phyloP scores from a whole-genome alignment of 1,140 invertebrate species.

The Eueides isabella region DNA sequence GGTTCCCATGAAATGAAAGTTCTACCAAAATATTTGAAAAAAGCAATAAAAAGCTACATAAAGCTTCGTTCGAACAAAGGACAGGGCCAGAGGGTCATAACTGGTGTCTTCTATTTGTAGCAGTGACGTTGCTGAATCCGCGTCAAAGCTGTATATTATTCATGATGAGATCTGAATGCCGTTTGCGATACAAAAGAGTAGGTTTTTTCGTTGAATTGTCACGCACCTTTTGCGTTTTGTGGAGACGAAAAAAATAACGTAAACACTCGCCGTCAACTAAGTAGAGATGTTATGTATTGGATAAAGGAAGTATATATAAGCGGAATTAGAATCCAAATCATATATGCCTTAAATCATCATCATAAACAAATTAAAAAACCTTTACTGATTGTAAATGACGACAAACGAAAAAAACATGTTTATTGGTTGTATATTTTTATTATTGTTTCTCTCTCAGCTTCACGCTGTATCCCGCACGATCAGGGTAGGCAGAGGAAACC shows the following conservation, averaged over 20 bases:
- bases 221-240: neutral
- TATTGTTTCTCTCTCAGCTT: too few relatives aligned
- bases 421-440: too few relatives aligned
- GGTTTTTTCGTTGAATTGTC: neutral
- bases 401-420: too few relatives aligned
- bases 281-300: too few relatives aligned
- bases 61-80: constrained; percentile 60
- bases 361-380: too few relatives aligned
- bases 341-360: too few relatives aligned
- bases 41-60: constrained; percentile 49
- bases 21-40: constrained; percentile 36
- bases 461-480: too few relatives aligned
- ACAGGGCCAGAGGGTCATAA: constrained; percentile 64
- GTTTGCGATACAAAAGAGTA: neutral
- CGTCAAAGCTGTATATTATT: constrained; percentile 50
- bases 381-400: too few relatives aligned
- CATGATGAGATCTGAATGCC: constrained; percentile 27
- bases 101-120: constrained; percentile 63
- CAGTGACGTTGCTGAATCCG: constrained; percentile 58
- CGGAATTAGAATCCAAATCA: too few relatives aligned
- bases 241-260: neutral
- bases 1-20: constrained; percentile 33
- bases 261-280: too few relatives aligned
- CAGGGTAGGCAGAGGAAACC: too few relatives aligned
- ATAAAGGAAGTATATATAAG: too few relatives aligned